Percentiles rank a stretch among this genome's conserved stretches.
phyloP scores from a whole-genome alignment of 2,797 vertebrate genomes.

The Prunella strophiata region DNA sequence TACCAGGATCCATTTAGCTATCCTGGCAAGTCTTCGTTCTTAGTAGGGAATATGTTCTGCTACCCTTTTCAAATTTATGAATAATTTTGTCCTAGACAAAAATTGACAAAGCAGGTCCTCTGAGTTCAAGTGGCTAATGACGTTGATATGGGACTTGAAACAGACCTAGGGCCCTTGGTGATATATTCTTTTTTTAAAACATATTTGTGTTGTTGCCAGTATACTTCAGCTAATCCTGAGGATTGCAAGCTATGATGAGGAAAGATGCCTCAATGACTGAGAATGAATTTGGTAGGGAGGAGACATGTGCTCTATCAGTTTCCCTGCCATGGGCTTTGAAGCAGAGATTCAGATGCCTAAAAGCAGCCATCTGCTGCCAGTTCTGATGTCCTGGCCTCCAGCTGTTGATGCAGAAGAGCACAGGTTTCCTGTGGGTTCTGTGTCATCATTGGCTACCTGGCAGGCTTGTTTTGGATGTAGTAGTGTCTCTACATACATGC shows the following conservation, averaged over 20 bases:
- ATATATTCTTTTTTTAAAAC: rapidly evolving
- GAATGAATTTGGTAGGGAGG: neutral
- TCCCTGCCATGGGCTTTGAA: neutral
- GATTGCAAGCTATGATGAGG: neutral
- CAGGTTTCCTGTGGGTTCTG: neutral
- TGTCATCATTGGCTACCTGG: neutral
- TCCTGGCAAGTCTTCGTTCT: neutral
- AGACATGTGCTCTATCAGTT: neutral
- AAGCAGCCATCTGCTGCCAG: neutral
- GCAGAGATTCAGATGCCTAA: neutral
- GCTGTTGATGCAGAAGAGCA: neutral
- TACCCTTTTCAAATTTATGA: neutral
- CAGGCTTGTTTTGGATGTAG: neutral
- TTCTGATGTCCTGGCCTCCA: neutral
- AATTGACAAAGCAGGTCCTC: neutral
- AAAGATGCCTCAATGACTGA: neutral
- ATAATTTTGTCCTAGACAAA: neutral
- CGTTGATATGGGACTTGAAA: neutral
- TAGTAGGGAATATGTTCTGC: neutral
- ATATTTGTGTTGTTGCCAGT: neutral
- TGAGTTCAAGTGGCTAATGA: neutral
- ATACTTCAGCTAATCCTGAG: neutral
- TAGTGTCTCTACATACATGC: rapidly evolving
- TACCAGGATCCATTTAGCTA: neutral
- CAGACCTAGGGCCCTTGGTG: neutral